phyloP scores from a whole-genome alignment of 2,797 vertebrate genomes.

The Linurgus olivaceus region DNA sequence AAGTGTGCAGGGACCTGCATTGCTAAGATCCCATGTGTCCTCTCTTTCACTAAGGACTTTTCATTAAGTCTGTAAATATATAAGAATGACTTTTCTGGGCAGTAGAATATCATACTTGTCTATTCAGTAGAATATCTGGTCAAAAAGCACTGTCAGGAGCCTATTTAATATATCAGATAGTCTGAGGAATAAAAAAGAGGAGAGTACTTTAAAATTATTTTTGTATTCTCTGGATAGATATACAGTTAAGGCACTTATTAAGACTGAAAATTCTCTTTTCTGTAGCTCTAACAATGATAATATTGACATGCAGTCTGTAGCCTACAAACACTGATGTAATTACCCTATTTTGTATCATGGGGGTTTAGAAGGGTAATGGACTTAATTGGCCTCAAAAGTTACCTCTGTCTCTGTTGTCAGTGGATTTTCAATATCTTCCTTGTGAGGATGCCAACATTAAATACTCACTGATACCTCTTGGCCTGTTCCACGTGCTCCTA shows the following conservation, averaged over 20 bases:
- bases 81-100: not conserved
- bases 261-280: not conserved
- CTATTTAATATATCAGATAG: not conserved
- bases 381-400: not conserved
- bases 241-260: not conserved
- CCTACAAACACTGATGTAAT: not conserved
- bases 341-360: not conserved
- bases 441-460: not conserved
- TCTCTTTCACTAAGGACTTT: not conserved
- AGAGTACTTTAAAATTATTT: not conserved
- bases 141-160: conserved; percentile 19
- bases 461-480: not conserved
- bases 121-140: conserved; percentile 8
- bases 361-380: not conserved
- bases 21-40: not conserved
- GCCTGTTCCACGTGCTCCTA: not conserved
- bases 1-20: not conserved
- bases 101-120: not conserved
- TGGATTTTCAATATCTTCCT: not conserved
- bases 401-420: not conserved
- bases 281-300: not conserved
- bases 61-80: conserved; percentile 34
- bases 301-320: not conserved
- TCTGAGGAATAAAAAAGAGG: not conserved
- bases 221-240: not conserved